These are phyloP conservation scores for Teleiodes luculella DNA, from an alignment of 2,888 invertebrate species.

Conservation along the genomic window DNA sequence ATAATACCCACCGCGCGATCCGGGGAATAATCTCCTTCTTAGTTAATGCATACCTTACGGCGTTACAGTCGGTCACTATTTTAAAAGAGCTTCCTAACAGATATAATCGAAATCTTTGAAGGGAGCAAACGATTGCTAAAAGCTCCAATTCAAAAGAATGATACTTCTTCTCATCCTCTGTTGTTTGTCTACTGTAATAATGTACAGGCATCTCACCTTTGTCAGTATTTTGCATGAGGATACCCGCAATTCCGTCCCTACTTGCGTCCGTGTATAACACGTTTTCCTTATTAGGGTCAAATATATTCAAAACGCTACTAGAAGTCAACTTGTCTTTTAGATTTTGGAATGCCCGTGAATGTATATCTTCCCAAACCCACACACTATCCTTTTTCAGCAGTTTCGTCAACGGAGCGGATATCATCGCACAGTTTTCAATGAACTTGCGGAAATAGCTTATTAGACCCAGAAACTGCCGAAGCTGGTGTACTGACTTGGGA, in stretches of 20 bases:
- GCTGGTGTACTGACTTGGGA: conserved; percentile 26
- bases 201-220: conserved; percentile 32
- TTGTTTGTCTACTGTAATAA: conserved; percentile 39
- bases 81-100: conserved; percentile 24
- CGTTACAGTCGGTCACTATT: conserved; percentile 24
- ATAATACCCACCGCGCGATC: conserved; percentile 28
- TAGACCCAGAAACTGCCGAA: conserved; percentile 28
- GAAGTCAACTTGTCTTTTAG: conserved; percentile 12
- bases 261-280: conserved; percentile 30
- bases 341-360: conserved; percentile 14
- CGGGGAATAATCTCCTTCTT: conserved; percentile 31
- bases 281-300: conserved; percentile 24
- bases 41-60: conserved; percentile 22
- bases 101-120: conserved; percentile 38
- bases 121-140: not conserved
- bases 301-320: conserved; percentile 24
- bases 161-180: conserved; percentile 38
- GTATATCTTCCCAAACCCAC: conserved; percentile 17
- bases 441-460: conserved; percentile 38
- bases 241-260: conserved; percentile 34
- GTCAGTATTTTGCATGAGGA: conserved; percentile 31
- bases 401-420: conserved; percentile 30
- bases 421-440: conserved; percentile 30
- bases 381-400: conserved; percentile 26
- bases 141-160: conserved; percentile 21